Base-by-base conservation (phyloP, 1,140 invertebrate genomes). In the Tetramorium alpestre region DNA sequence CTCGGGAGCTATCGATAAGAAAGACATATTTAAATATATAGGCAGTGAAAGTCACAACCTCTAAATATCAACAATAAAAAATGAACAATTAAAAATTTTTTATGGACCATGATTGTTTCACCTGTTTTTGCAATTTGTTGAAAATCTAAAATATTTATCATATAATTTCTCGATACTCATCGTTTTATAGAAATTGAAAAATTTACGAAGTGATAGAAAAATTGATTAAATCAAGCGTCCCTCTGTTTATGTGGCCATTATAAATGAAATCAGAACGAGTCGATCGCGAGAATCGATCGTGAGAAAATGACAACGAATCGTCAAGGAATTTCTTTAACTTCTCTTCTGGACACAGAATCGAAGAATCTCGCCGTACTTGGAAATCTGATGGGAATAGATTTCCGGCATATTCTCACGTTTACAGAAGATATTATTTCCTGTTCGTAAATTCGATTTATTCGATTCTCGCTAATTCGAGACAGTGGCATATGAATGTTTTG, bases 361-460 rank as follows among this genome's bases (percentile, higher is more conserved):
- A 86, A 62, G 51, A 18, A 70, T 81, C 47, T 54, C 10, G 41
- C 4, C 10, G 22, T 28, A 28, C 25, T 56, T 18, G 58, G 41
- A 86, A 80, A 88, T 78, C 60, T 60, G 51, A 54, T 88, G 87
- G 75, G 87, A 89, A 89, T 78, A 85, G 22, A 88, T 80, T 89
- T 89, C 87, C 87, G 82, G 81, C 73, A 38, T 89, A 89, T 89
- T 89, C 88, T 88, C 88, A 89, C 87, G 82, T 89, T 82, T 82
- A 69, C 58, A 44, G 49, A 89, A 85, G 73, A 80, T 62, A 58
- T 58, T 70, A 80, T 86, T 86, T 86, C 60, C 75, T 72, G 7
- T 5, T 18, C 7, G 87, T 13, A 76, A 70, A 87, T 88, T 75
- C 47, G 73, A 87, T 87, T 62, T 41, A 28, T 51, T 33, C 51